A percentile compares a stretch with the other conserved stretches of the same genome.
Conservation (phyloP, 2,888 invertebrate genomes). For the Mesochorus sp. region DNA sequence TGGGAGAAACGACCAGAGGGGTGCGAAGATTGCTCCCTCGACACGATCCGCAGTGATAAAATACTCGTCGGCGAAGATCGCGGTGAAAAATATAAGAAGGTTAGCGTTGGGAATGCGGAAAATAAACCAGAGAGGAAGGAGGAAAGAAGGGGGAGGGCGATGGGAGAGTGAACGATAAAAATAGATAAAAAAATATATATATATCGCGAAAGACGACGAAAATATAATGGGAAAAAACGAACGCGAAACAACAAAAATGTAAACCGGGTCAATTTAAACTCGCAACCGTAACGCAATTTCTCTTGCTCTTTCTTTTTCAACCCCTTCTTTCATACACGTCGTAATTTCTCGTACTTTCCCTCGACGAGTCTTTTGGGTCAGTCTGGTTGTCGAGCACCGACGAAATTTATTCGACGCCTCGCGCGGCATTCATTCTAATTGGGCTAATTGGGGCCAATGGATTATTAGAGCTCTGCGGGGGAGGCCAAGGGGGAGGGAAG, state of each 20-base stretch:
- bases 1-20: conserved; percentile 33
- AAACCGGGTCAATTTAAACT: conserved; percentile 46
- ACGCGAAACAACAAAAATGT: conserved; percentile 26
- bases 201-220: background rate
- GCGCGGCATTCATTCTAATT: conserved; percentile 49
- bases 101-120: background rate
- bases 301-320: background rate
- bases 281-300: conserved; percentile 19
- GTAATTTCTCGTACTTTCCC: conserved; percentile 14
- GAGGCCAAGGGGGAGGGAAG: too few relatives aligned
- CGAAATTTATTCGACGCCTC: conserved; percentile 54
- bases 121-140: background rate
- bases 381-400: conserved; percentile 38
- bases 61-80: conserved; percentile 14
- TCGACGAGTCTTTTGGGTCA: conserved; percentile 53
- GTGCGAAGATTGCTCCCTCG: conserved; percentile 40
- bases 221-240: background rate
- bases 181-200: too few relatives aligned
- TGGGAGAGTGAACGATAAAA: background rate
- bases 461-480: conserved; percentile 38
- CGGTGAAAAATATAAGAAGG: conserved; percentile 25
- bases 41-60: conserved; percentile 39
- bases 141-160: background rate
- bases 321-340: conserved; percentile 3
- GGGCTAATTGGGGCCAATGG: conserved; percentile 59